These are phyloP conservation scores for Corythornis leucogaster DNA, from an alignment of 2,797 vertebrate species.

Conservation along the genomic window DNA sequence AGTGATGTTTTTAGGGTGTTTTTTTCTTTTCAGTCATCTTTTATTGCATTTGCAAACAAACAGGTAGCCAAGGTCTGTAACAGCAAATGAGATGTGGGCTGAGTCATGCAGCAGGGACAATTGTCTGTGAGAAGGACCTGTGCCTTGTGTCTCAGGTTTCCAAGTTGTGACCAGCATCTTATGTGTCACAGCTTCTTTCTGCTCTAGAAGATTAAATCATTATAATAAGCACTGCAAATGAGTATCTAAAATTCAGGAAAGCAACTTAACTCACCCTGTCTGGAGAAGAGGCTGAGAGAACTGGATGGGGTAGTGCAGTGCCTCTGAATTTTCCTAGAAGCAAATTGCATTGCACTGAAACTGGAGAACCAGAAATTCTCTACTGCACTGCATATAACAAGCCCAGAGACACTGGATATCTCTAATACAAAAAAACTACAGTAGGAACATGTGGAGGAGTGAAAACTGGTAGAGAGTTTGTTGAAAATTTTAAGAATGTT, in stretches of 20 bases:
- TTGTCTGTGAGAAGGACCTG: not conserved
- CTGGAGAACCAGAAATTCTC: conserved; percentile 15
- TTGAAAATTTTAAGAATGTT: not conserved
- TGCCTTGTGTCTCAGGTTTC: not conserved
- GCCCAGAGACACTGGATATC: not conserved
- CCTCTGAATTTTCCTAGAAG: conserved; percentile 7
- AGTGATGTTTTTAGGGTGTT: not conserved
- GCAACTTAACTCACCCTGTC: not conserved
- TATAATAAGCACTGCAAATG: not conserved
- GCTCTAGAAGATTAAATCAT: not conserved
- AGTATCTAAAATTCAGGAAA: not conserved
- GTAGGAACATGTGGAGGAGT: not conserved
- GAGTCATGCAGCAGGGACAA: not conserved
- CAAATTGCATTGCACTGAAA: conserved; percentile 6
- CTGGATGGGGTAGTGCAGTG: not conserved
- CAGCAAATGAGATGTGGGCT: not conserved
- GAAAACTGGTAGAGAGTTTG: not conserved
- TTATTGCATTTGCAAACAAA: not conserved
- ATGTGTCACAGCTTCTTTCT: not conserved
- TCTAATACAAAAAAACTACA: not conserved
- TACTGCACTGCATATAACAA: not conserved
- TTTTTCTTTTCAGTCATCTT: not conserved
- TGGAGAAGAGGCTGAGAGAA: not conserved
- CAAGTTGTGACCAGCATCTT: not conserved
- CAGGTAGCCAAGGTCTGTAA: not conserved